Conservation (phyloP, 92 coral and sea anemone species). For the Heliopora coerulea region DNA sequence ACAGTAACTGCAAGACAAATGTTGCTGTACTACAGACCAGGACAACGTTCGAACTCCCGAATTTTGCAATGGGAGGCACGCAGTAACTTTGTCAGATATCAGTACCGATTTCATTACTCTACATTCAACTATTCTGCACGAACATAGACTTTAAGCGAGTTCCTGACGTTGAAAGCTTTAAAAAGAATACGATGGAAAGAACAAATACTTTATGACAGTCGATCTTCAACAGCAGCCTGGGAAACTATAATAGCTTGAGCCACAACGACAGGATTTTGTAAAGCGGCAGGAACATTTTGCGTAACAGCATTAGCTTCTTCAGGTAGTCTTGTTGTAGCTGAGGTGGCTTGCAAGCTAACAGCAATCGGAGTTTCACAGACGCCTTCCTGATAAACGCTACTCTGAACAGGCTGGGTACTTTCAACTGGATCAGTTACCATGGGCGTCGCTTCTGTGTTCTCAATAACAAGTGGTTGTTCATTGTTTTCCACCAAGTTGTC, state of each 20-base stretch:
- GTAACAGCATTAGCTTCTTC: slow-evolving; percentile 25
- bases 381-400: slow-evolving; percentile 10
- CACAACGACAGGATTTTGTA: slow-evolving; percentile 31
- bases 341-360: not conserved
- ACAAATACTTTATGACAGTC: not conserved
- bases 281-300: slow-evolving; percentile 11
- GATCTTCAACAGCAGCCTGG: slow-evolving; percentile 36
- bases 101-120: no score
- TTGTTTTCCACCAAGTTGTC: slow-evolving; percentile 32
- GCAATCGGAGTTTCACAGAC: slow-evolving; percentile 35
- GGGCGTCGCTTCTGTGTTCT: slow-evolving; percentile 10
- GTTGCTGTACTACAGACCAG: no score
- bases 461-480: slow-evolving; percentile 33
- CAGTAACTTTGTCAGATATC: no score
- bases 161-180: not conserved
- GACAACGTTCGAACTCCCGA: no score
- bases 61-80: no score
- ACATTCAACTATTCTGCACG: no score
- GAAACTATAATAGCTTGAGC: slow-evolving; percentile 40
- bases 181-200: not conserved
- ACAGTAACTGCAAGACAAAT: no score
- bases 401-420: slow-evolving; percentile 17
- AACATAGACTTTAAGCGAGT: no score
- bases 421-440: slow-evolving; percentile 18
- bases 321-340: slow-evolving; percentile 3